Evolutionary conservation across 2,113 vertebrate genomes (phyloP).

Genomic region (Leucosticte australis): DNA sequence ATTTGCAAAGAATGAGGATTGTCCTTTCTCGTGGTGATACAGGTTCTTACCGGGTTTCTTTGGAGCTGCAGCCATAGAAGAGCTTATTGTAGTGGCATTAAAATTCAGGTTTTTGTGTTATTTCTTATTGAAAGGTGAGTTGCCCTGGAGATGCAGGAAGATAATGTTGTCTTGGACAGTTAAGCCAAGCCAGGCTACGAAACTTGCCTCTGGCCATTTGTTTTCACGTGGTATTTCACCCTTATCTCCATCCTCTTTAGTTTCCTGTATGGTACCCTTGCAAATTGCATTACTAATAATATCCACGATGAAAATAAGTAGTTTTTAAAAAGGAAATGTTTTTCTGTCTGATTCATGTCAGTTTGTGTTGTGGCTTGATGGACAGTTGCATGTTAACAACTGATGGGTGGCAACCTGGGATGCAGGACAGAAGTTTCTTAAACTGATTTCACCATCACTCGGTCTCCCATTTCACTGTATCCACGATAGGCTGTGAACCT

Average conservation of each 20-base stretch:
- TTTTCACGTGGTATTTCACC: neutral
- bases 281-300: neutral
- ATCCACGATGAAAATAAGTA: neutral
- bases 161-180: neutral
- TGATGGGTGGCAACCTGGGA: neutral
- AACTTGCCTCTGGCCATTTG: neutral
- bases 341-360: neutral
- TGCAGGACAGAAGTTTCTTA: neutral
- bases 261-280: neutral
- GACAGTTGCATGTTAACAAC: neutral
- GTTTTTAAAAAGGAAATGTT: neutral
- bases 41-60: neutral
- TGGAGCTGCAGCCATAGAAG: neutral
- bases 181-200: neutral
- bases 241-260: neutral
- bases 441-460: neutral
- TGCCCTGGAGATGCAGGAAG: neutral
- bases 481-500: neutral
- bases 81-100: neutral
- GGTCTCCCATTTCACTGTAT: neutral
- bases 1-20: neutral
- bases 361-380: neutral
- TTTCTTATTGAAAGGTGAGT: neutral
- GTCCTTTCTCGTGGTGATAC: neutral
- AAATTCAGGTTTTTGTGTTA: neutral